Conservation (phyloP, 2,797 vertebrate genomes). For the Labroides dimidiatus region DNA sequence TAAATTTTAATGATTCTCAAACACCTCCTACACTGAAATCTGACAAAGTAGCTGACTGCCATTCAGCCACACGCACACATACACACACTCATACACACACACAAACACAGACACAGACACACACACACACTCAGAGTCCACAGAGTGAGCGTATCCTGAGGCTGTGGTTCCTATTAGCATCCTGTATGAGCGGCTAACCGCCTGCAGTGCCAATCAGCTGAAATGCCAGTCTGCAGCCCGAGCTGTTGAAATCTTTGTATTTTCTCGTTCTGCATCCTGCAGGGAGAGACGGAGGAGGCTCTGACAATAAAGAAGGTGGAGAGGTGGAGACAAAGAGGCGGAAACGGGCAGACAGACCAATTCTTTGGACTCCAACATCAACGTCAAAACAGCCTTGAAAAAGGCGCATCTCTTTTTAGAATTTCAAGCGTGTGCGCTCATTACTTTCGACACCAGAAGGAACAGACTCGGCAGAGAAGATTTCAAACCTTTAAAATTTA, state of each 20-base stretch:
- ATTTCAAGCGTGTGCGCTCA: too few relatives aligned
- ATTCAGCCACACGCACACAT: conserved; percentile 3
- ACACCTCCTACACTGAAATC: conserved; percentile 20
- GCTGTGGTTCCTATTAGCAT: conserved; percentile 63
- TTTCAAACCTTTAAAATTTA: too few relatives aligned
- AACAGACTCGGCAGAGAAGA: too few relatives aligned
- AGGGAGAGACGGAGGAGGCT: conserved; percentile 24
- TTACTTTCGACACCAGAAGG: too few relatives aligned
- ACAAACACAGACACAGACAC: conserved; percentile 20
- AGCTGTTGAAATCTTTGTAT: conserved; percentile 23
- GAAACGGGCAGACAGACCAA: neutral
- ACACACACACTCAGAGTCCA: conserved; percentile 13
- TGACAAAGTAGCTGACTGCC: conserved; percentile 20
- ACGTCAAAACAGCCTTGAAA: too few relatives aligned
- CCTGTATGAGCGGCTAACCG: conserved; percentile 39
- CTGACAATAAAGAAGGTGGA: conserved; percentile 37
- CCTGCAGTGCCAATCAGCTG: conserved; percentile 66
- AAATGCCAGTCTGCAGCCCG: conserved; percentile 56
- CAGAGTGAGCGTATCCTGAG: conserved; percentile 29
- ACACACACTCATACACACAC: conserved; percentile 19
- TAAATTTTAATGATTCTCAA: conserved; percentile 39
- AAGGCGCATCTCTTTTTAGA: too few relatives aligned
- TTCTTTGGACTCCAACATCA: too few relatives aligned
- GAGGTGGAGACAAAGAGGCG: conserved; percentile 33
- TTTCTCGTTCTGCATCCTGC: conserved; percentile 40